phyloP scores from a whole-genome alignment of 1,140 invertebrate species.

The Uloborus diversus region DNA sequence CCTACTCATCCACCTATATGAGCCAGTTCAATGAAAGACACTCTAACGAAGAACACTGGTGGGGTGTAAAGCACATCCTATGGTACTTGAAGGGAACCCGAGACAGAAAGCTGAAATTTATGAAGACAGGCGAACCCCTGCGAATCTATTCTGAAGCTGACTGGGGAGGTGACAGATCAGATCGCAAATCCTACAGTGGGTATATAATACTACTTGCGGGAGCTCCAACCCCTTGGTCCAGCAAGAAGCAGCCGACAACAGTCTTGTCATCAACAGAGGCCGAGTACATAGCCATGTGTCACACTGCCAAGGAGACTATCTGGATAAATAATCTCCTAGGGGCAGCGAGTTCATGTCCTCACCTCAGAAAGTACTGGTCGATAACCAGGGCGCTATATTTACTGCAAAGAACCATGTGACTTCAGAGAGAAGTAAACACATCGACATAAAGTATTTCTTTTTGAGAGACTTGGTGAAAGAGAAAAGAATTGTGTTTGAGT shows the following conservation, averaged over 20 bases:
- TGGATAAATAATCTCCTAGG: constrained; percentile 61
- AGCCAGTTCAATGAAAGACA: constrained; percentile 65
- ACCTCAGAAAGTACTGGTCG: constrained; percentile 11
- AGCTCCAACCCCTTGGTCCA: constrained; percentile 68
- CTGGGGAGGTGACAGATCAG: constrained; percentile 44
- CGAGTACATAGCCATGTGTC: constrained; percentile 65
- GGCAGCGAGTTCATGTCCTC: background rate
- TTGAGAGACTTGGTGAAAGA: constrained; percentile 61
- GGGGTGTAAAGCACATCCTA: no score
- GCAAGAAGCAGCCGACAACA: constrained; percentile 67
- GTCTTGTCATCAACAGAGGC: constrained; percentile 67
- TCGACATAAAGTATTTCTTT: constrained; percentile 63
- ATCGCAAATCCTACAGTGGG: constrained; percentile 62
- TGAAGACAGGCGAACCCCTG: background rate
- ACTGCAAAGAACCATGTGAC: constrained; percentile 64
- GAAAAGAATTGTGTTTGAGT: background rate
- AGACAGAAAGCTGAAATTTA: constrained; percentile 15
- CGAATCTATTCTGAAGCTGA: constrained; percentile 16
- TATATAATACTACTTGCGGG: constrained; percentile 62
- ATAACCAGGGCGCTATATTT: constrained; percentile 62
- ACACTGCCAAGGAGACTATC: constrained; percentile 64
- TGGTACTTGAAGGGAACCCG: constrained; percentile 59
- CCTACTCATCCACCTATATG: constrained; percentile 65
- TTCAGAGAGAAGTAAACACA: constrained; percentile 65
- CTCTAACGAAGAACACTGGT: constrained; percentile 58